Evolutionary conservation across 2,113 vertebrate genomes (phyloP), one percentile per base, ranked within the genome.

Genomic region (Oenanthe melanoleuca): DNA sequence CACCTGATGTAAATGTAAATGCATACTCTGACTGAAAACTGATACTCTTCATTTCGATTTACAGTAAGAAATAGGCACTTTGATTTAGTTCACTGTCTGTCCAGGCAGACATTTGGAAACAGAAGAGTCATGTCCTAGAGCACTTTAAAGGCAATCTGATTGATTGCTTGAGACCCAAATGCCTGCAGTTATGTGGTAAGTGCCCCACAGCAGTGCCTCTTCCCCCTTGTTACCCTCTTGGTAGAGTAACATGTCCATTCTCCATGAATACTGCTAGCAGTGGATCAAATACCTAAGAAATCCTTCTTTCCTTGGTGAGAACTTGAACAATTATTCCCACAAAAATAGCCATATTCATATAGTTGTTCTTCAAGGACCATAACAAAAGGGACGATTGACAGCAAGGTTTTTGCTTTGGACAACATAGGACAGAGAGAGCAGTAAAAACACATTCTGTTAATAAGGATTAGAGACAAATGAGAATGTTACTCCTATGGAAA

Each of bases 261-360:
- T 63, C 29, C 2, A 11, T 5, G 14, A 66, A 40, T 24, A 29
- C 19, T 66, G 25, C 14, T 22, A 0, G 0, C 26, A 15, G 18
- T 29, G 28, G 44, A 55, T 67, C 44, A 71, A 78, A 71, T 37
- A 34, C 38, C n/a, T 52, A 77, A 18, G 14, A 34, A 23, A 64
- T n/a, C 2, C 12, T 80, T 80, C 57, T 37, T 34, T 47, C 18
- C 4, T 20, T 57, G 55, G 11, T 11, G 3, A 82, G n/a, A 73
- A 77, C 11, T 34, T 47, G 7, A 82, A 60, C 19, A 44, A 42
- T 15, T 57, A 49, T 77, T 83, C 66, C 11, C 34, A 25, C 8
- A 57, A 88, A 67, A 83, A 23, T 14, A 63, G 4, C 11, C 38
- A 26, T 45, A 57, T 67, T 50, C 25, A 29, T 69, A 37, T 5